Percentiles rank a stretch among this genome's conserved stretches.
These are phyloP conservation scores for Pseudachorutes palmiensis DNA, from an alignment of 1,140 invertebrate genomes.

Conservation along the genomic window DNA sequence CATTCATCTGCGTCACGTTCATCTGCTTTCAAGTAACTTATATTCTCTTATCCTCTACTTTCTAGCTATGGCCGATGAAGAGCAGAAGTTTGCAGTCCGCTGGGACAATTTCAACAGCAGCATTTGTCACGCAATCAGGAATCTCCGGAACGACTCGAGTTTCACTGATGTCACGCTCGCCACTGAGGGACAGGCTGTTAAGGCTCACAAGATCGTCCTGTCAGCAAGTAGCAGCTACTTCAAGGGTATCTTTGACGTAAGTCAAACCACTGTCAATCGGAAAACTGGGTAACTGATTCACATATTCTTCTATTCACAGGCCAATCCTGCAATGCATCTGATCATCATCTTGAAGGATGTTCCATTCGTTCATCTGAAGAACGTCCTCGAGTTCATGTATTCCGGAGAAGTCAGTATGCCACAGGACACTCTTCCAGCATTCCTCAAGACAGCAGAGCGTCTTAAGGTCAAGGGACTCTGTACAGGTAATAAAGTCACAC, in stretches of 20 bases:
- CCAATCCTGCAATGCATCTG: constrained; percentile 75
- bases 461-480: constrained; percentile 85
- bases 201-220: constrained; percentile 86
- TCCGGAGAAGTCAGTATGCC: constrained; percentile 86
- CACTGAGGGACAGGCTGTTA: constrained; percentile 79
- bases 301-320: constrained; percentile 53
- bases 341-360: constrained; percentile 86
- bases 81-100: not conserved
- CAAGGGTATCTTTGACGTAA: constrained; percentile 54
- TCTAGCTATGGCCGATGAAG: not conserved
- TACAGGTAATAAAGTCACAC: too few relatives aligned
- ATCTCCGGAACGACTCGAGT: constrained; percentile 56
- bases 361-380: constrained; percentile 78
- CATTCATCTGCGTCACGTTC: too few relatives aligned
- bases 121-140: not conserved
- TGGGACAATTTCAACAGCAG: not conserved
- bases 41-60: too few relatives aligned
- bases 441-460: constrained; percentile 80
- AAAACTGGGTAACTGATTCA: not conserved
- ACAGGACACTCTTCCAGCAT: constrained; percentile 76
- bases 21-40: too few relatives aligned
- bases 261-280: not conserved
- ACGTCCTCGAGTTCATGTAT: constrained; percentile 92
- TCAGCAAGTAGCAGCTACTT: constrained; percentile 91
- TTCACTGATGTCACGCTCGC: constrained; percentile 86